phyloP scores from a whole-genome alignment of 2,888 invertebrate genomes.

The Cecidostiba fungosa region DNA sequence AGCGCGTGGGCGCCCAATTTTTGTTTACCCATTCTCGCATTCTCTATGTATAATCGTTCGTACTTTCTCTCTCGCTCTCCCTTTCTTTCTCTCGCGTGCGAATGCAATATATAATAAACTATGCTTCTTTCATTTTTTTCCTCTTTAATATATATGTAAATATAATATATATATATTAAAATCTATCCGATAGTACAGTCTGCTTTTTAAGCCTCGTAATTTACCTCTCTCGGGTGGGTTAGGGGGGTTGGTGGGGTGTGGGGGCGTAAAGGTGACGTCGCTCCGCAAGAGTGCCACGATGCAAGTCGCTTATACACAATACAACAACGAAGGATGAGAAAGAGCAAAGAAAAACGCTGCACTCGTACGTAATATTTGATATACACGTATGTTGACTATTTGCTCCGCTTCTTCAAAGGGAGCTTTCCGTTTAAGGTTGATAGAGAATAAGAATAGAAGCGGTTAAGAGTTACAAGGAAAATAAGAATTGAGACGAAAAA shows the following conservation, averaged over 20 bases:
- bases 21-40: constrained; percentile 1
- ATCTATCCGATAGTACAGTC: constrained; percentile 79
- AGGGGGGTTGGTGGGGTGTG: constrained; percentile 21
- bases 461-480: constrained; percentile 35
- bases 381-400: constrained; percentile 56
- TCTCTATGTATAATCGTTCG: constrained; percentile 8
- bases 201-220: constrained; percentile 79
- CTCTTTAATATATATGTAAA: constrained; percentile 70
- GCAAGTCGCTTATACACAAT: not conserved
- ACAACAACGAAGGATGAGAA: not conserved
- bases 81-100: constrained; percentile 58
- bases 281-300: constrained; percentile 66
- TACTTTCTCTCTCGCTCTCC: constrained; percentile 11
- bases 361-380: constrained; percentile 14
- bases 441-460: constrained; percentile 36
- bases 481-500: constrained; percentile 53
- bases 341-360: constrained; percentile 9
- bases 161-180: constrained; percentile 76
- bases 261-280: constrained; percentile 60
- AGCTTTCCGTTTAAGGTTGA: constrained; percentile 16
- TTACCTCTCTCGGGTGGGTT: constrained; percentile 68
- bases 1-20: constrained; percentile 55
- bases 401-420: constrained; percentile 44
- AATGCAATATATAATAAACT: constrained; percentile 74
- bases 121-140: constrained; percentile 70